Conservation (phyloP, 2,113 vertebrate genomes). For the Mesoclemmys tuberculata region DNA sequence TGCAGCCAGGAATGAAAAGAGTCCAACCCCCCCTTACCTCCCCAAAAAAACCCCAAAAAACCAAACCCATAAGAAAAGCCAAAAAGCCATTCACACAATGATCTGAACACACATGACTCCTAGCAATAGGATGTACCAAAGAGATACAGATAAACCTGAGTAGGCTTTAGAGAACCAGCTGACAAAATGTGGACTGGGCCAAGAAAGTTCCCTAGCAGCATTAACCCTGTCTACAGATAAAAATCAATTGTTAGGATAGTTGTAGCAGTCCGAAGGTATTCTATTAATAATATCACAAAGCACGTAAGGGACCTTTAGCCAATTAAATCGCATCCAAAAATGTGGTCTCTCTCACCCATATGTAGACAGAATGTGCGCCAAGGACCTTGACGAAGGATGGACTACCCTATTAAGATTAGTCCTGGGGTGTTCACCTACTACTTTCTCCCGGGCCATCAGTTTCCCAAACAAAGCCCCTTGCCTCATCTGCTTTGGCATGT, state of each 20-base stretch:
- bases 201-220: conserved; percentile 39
- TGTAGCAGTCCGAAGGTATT: conserved; percentile 14
- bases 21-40: background rate
- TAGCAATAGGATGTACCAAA: background rate
- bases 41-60: too few species aligned
- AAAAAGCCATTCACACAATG: background rate
- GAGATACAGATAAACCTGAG: background rate
- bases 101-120: background rate
- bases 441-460: background rate
- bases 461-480: conserved; percentile 45
- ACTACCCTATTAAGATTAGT: conserved; percentile 15
- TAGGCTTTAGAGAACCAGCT: background rate
- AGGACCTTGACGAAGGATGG: background rate
- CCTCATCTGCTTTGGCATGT: background rate
- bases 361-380: background rate
- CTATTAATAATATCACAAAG: conserved; percentile 33
- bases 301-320: background rate
- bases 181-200: background rate
- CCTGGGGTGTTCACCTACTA: background rate
- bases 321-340: conserved; percentile 22
- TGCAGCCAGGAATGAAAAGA: background rate
- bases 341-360: background rate
- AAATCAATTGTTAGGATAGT: conserved; percentile 40
- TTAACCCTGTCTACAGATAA: conserved; percentile 25
- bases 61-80: background rate